Evolutionary conservation across 2,888 invertebrate genomes (phyloP).

Genomic region (Gortyna flavago): DNA sequence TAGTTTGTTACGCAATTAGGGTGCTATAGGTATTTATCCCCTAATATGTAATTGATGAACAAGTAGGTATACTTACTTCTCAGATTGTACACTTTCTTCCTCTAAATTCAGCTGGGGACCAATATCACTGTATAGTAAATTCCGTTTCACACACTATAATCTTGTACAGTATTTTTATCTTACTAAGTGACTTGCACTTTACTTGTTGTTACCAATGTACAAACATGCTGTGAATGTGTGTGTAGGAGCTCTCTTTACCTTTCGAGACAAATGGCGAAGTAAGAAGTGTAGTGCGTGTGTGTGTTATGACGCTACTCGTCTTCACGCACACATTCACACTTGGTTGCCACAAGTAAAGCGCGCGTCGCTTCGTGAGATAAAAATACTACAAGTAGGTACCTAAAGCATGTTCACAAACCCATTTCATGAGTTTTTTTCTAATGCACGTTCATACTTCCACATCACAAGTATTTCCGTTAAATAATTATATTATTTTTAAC

Average conservation of each 20-base stretch:
- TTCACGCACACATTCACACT: background rate
- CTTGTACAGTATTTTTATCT: background rate
- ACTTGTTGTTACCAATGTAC: background rate
- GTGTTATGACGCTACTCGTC: background rate
- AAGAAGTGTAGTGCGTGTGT: background rate
- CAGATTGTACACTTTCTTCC: slow-evolving; percentile 1
- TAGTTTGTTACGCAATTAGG: no score
- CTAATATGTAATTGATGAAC: background rate
- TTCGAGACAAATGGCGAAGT: background rate
- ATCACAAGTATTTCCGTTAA: background rate
- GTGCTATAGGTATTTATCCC: background rate
- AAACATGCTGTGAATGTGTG: background rate
- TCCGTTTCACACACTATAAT: slow-evolving; percentile 10
- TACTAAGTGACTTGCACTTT: background rate
- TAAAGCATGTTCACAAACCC: background rate
- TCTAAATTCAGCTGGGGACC: slow-evolving; percentile 1
- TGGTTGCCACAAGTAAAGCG: background rate
- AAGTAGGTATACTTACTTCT: slow-evolving; percentile 5
- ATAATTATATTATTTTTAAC: background rate
- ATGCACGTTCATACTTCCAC: background rate
- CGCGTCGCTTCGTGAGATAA: background rate
- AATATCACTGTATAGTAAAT: slow-evolving; percentile 9
- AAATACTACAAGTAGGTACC: background rate
- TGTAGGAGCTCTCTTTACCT: background rate
- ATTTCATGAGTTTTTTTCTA: background rate